Conservation (phyloP, 2,888 invertebrate species). For the Caenorhabditis macrosperma region DNA sequence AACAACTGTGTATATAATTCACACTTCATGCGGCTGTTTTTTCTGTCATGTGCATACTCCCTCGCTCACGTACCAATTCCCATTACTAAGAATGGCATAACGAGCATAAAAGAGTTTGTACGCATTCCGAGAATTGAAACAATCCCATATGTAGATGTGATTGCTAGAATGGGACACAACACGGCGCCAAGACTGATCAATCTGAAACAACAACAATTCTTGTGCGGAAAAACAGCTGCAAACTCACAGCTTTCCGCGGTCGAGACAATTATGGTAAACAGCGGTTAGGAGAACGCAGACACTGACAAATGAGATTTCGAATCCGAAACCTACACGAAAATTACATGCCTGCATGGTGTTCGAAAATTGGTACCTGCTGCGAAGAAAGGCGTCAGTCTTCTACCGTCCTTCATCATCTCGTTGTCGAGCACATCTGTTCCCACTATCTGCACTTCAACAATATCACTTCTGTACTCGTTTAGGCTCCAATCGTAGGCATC, state of each 20-base stretch:
- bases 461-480: slow-evolving; percentile 64
- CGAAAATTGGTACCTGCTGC: slow-evolving; percentile 75
- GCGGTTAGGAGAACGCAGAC: slow-evolving; percentile 73
- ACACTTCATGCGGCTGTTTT: background rate
- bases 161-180: slow-evolving; percentile 76
- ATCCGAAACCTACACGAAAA: slow-evolving; percentile 67
- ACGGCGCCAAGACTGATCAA: slow-evolving; percentile 70
- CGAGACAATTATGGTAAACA: slow-evolving; percentile 72
- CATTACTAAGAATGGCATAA: slow-evolving; percentile 79
- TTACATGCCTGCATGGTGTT: no score
- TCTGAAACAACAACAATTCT: slow-evolving; percentile 28
- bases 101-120: slow-evolving; percentile 78
- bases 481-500: slow-evolving; percentile 72
- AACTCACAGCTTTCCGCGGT: slow-evolving; percentile 70
- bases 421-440: slow-evolving; percentile 77
- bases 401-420: slow-evolving; percentile 79
- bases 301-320: slow-evolving; percentile 76
- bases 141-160: slow-evolving; percentile 77
- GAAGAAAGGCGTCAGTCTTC: slow-evolving; percentile 77
- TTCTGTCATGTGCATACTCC: slow-evolving; percentile 4
- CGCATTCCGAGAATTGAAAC: slow-evolving; percentile 71
- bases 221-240: background rate
- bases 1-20: no score
- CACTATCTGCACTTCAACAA: slow-evolving; percentile 74
- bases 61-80: slow-evolving; percentile 74